Conservation (phyloP, 2,113 vertebrate genomes). For the Uria lomvia region DNA sequence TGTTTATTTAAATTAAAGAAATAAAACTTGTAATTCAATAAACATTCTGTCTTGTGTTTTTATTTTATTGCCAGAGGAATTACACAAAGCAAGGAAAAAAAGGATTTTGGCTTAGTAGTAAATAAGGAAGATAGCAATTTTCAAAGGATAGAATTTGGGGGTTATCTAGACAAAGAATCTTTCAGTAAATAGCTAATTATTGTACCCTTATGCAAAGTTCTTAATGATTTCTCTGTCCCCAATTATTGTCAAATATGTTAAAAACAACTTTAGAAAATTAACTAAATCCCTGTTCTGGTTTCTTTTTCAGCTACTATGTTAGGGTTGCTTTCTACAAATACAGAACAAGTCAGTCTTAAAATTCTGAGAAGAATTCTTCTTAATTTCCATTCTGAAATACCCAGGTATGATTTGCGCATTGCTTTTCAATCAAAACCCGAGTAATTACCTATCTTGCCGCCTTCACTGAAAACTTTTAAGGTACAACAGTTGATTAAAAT, state of each 20-base stretch:
- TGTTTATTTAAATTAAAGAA: constrained; percentile 53
- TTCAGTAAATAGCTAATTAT: not conserved
- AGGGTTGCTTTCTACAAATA: not conserved
- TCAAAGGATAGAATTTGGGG: not conserved
- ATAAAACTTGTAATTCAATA: constrained; percentile 36
- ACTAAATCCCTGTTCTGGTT: not conserved
- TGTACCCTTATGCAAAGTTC: not conserved
- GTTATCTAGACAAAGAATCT: not conserved
- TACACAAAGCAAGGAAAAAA: not conserved
- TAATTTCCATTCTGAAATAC: not conserved
- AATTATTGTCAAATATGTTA: not conserved
- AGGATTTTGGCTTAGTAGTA: not conserved
- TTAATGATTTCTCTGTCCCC: not conserved
- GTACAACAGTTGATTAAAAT: not conserved
- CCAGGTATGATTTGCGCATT: not conserved
- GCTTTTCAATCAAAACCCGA: not conserved
- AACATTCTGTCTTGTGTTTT: not conserved
- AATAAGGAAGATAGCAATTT: not conserved
- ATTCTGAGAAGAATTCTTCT: not conserved
- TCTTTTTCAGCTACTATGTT: not conserved
- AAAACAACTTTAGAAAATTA: not conserved
- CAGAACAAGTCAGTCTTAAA: not conserved
- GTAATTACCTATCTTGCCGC: not conserved
- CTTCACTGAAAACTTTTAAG: not conserved
- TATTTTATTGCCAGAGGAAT: not conserved